Evolutionary conservation across 2,113 vertebrate genomes (phyloP), one percentile per base, ranked within the genome.

Genomic region (Xyliphius kryptos): DNA sequence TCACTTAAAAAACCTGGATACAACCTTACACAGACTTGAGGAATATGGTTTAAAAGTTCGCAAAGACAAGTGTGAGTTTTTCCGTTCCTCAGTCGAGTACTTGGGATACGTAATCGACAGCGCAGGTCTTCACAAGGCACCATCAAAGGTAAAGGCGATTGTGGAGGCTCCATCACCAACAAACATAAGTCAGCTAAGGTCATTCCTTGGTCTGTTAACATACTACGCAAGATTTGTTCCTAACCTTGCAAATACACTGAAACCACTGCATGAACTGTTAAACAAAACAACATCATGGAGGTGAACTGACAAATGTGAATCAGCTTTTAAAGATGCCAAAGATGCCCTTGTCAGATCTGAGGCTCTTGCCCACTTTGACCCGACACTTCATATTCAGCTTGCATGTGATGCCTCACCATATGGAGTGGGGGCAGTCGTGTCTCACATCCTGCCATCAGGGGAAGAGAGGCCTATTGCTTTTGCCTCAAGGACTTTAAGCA

Each of bases 191-290:
- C 55, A 57, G n/a, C 54, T 59, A 6, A 36, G 56, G 12, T 58
- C 56, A 14, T 65, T 46, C 7, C 12, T 69, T 9, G 60, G 67
- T 1, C 51, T 69, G 9, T 5, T 69, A 2, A 78, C 19, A 6
- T 67, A 65, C 15, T 66, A 66, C 12, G n/a, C 14, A 13, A 19
- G 36, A 14, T 66, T 68, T 66, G 40, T 70, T 68, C 62, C 37
- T 4, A 46, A 26, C 9, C 14, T 62, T 2, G 22, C 60, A 22
- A 63, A 6, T 6, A 13, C 1, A 19, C 16, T 56, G 1, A 3
- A 4, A 1, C 55, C 55, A 8, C 2, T 56, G 2, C 47, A 38
- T 17, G 14, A 37, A 17, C 13, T 20, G 15, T 13, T 62, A 21
- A 13, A n/a, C 9, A 17, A 55, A 6, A 2, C 3, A 4, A 55